These are phyloP conservation scores for Peucedramus taeniatus DNA, from an alignment of 2,113 vertebrate species.

Conservation along the genomic window DNA sequence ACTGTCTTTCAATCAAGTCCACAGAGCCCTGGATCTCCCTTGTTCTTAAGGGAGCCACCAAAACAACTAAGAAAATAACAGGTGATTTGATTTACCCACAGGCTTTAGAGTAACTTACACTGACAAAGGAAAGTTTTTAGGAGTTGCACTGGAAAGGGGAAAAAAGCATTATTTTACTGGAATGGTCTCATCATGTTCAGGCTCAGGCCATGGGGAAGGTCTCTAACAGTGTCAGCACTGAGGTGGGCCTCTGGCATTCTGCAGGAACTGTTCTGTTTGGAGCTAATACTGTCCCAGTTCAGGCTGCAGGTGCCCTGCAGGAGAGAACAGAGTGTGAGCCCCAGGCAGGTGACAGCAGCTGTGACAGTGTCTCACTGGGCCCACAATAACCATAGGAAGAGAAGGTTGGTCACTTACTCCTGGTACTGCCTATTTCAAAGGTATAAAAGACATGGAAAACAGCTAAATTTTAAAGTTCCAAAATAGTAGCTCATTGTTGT, in stretches of 20 bases:
- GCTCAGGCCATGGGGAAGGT: background rate
- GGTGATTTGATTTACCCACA: background rate
- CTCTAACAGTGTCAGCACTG: background rate
- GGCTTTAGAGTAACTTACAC: background rate
- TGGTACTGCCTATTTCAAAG: background rate
- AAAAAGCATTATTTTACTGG: background rate
- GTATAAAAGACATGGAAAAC: background rate
- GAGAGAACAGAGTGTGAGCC: accelerated
- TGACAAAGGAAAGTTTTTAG: background rate
- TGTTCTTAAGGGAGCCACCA: background rate
- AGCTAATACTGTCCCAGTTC: too few relatives aligned
- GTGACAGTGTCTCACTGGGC: accelerated
- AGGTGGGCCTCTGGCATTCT: background rate
- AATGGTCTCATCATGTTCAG: background rate
- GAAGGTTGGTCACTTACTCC: background rate
- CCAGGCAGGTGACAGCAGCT: background rate
- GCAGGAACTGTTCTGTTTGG: background rate
- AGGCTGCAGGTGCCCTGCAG: background rate
- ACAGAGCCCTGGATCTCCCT: background rate
- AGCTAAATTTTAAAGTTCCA: background rate
- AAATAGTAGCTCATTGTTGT: background rate
- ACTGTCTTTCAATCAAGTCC: accelerated
- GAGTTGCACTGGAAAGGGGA: background rate
- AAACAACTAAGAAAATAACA: background rate
- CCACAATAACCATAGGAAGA: background rate